A percentile compares a stretch with the other conserved stretches of the same genome.
Evolutionary conservation across 1,140 invertebrate species (phyloP).

Genomic region (Drosophila santomea): DNA sequence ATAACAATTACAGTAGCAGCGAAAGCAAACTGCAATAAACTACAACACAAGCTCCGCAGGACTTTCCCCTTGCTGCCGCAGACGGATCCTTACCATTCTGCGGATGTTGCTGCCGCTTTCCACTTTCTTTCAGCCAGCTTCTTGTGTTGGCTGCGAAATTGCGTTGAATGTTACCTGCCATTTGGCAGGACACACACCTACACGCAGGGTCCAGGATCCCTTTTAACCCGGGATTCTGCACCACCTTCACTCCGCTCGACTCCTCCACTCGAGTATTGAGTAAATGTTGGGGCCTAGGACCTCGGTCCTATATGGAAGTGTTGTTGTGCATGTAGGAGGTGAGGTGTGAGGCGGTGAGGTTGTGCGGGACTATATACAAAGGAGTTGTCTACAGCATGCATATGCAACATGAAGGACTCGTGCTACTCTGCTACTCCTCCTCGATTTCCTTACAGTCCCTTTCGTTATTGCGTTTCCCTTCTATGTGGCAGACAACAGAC

Average conservation of each 20-base stretch:
- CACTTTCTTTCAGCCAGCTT: constrained; percentile 47
- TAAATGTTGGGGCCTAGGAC: constrained; percentile 70
- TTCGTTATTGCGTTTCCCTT: constrained; percentile 49
- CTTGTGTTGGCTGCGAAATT: constrained; percentile 68
- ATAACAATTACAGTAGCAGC: constrained; percentile 25
- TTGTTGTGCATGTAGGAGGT: neutral
- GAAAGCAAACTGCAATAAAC: constrained; percentile 16
- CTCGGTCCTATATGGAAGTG: constrained; percentile 21
- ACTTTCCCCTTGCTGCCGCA: neutral
- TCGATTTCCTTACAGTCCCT: constrained; percentile 24
- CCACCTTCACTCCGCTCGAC: neutral
- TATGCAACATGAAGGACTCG: constrained; percentile 49
- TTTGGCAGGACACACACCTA: constrained; percentile 61
- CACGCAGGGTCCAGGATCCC: constrained; percentile 2
- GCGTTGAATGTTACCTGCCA: constrained; percentile 81
- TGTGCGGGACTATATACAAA: constrained; percentile 37
- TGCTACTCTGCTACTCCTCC: constrained; percentile 14
- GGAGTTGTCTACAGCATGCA: constrained; percentile 52
- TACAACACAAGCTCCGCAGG: constrained; percentile 1
- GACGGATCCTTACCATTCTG: neutral
- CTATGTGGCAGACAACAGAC: constrained; percentile 59
- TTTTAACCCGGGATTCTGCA: constrained; percentile 6
- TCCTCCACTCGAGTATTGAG: constrained; percentile 52
- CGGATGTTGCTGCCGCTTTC: constrained; percentile 10
- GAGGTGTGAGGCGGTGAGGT: too few relatives aligned